Evolutionary conservation across 2,888 invertebrate genomes (phyloP), one percentile per base, ranked within the genome.

Genomic region (Tubulanus polymorphus): DNA sequence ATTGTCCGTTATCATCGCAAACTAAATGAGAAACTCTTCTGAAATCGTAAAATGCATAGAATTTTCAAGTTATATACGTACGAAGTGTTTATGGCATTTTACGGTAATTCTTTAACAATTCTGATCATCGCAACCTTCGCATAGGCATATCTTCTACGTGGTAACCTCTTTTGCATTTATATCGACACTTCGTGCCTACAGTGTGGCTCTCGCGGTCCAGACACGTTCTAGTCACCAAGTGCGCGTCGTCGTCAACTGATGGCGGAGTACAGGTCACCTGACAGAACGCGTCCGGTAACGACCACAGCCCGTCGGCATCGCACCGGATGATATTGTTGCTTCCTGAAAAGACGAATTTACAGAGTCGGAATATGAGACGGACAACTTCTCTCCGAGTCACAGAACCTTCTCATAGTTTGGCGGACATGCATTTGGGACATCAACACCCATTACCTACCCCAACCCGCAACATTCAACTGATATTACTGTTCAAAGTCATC

Each of bases 291-390:
- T 57, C 55, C 3, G 68, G 63, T 15, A 61, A 49, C 8, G 71
- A 69, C 74, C 74, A 74, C 28, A 57, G 47, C 2, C 73, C 71
- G 48, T 70, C 67, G 3, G 63, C 58, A 35, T 65, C 60, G 60
- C 74, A 74, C 5, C 50, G 53, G 3, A 74, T 47, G 8, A 60
- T 64, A n/a, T 64, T 65, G 8, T 59, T 65, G 0, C 54, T 51
- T 10, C 72, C 73, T 73, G 55, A 1, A 53, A 29, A 37, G 10
- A 23, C 37, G 29, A 53, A 35, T 20, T 25, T n/a, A 25, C n/a
- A n/a, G n/a, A n/a, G n/a, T n/a, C n/a, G n/a, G n/a, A n/a, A n/a
- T n/a, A n/a, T n/a, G n/a, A n/a, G n/a, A n/a, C n/a, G n/a, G n/a
- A n/a, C n/a, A n/a, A n/a, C n/a, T n/a, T n/a, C n/a, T n/a, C n/a